Base-by-base conservation (phyloP, 2,888 invertebrate genomes). In the Acronicta aceris region DNA sequence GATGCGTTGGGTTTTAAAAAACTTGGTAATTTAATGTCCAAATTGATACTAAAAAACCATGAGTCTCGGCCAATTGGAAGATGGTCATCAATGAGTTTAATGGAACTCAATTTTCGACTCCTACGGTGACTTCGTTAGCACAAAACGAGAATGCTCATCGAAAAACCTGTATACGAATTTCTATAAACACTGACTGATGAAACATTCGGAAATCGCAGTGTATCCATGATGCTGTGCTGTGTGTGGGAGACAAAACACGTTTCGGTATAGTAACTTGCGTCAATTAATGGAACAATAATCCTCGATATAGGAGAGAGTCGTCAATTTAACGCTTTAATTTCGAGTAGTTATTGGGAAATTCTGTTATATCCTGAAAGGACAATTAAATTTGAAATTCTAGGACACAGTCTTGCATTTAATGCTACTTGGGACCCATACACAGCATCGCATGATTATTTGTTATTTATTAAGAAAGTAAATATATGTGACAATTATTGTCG, bases 101-200 rank as follows among this genome's bases (percentile, higher is more conserved):
- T 36, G 43, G 17, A 46, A 54, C 47, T 30, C 12, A 8, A 12
- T 48, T 2, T 33, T 36, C 21, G 47, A 46, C 57, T 59, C 36
- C 52, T 33, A 49, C 25, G 36, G 61, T 59, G 69, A 49, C 69
- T 50, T 16, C 38, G 21, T 56, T 47, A 30, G 17, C 17, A 36
- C 40, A 81, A 81, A 82, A 87, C 82, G 83, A 88, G 74, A 74
- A 62, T 65, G 82, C 81, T 85, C 79, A 86, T 71, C 82, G 81
- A 82, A 83, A 52, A 69, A 84, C 41, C 81, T 38, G 85, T 84
- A 82, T 84, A 87, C 78, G 85, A 84, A 79, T 59, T 51, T 57
- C 49, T 59, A 71, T 65, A 58, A 65, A 64, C 56, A 43, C 50
- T 59, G 47, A 60, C 47, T 46, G 25, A 36, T 47, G 40, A 62